A percentile compares a stretch with the other conserved stretches of the same genome.
These are phyloP conservation scores for Cyphomyrus discorhynchus DNA, from an alignment of 2,113 vertebrate species.

Conservation along the genomic window DNA sequence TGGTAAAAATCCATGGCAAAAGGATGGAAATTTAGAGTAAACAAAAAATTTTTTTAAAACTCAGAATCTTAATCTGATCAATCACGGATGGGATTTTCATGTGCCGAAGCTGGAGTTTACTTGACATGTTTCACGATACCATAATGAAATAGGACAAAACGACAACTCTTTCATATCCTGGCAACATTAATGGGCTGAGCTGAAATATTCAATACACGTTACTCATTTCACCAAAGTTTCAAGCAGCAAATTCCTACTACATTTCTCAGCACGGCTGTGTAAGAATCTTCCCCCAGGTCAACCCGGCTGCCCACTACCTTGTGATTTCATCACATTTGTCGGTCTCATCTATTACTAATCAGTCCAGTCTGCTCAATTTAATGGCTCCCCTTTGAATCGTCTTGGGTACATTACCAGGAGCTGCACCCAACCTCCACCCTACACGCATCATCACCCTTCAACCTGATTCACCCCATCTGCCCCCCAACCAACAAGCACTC, in stretches of 20 bases:
- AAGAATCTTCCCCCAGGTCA: background rate
- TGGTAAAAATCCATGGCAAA: background rate
- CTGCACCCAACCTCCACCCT: background rate
- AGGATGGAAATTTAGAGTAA: background rate
- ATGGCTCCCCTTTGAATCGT: background rate
- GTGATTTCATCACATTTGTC: background rate
- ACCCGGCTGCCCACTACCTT: background rate
- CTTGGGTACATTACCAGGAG: background rate
- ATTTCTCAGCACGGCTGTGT: constrained; percentile 25
- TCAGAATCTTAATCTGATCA: background rate
- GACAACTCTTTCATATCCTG: constrained; percentile 39
- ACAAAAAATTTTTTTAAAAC: too few relatives aligned
- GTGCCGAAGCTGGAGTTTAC: background rate
- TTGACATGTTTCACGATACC: background rate
- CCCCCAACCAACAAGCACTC: background rate
- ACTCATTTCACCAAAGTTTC: constrained; percentile 41
- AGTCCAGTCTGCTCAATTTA: background rate
- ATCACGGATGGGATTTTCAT: background rate
- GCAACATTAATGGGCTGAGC: constrained; percentile 51
- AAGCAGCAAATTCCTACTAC: constrained; percentile 44
- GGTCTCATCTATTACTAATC: background rate
- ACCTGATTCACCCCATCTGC: background rate
- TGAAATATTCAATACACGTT: constrained; percentile 55
- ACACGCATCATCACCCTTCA: background rate
- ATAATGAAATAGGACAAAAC: background rate